These are phyloP conservation scores for Adrianichthys oophorus DNA, from an alignment of 2,797 vertebrate species.

Conservation along the genomic window DNA sequence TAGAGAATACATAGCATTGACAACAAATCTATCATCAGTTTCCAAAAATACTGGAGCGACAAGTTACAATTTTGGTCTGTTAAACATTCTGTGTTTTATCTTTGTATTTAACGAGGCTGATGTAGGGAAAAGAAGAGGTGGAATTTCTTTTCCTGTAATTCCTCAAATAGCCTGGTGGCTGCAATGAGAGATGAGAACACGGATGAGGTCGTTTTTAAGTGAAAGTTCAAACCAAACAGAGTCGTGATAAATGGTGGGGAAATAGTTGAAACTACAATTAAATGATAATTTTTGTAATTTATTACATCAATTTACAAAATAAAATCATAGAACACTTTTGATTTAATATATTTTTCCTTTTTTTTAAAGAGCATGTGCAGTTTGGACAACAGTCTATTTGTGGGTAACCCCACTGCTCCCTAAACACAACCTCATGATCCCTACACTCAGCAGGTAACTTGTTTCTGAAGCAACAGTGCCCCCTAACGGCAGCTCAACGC, in stretches of 20 bases:
- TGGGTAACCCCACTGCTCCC: constrained; percentile 19
- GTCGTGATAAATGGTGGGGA: too few species aligned
- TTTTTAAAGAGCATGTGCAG: neutral
- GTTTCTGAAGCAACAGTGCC: constrained; percentile 16
- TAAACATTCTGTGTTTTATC: too few species aligned
- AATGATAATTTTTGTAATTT: too few species aligned
- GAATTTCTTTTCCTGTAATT: constrained; percentile 31
- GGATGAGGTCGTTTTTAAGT: constrained; percentile 3
- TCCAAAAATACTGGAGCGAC: too few species aligned
- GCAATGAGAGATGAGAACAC: constrained; percentile 22
- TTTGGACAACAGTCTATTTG: constrained; percentile 21
- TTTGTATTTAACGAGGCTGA: too few species aligned
- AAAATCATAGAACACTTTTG: too few species aligned
- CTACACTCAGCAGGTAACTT: neutral
- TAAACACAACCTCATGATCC: constrained; percentile 29
- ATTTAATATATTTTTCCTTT: too few species aligned
- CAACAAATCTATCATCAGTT: neutral
- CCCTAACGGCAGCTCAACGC: constrained; percentile 21
- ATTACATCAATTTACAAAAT: too few species aligned
- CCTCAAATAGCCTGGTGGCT: constrained; percentile 60
- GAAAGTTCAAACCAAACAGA: too few species aligned
- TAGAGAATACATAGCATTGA: neutral
- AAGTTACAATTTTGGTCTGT: too few species aligned
- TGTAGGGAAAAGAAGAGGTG: constrained; percentile 23
- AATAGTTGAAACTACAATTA: too few species aligned